phyloP scores from a whole-genome alignment of 2,797 vertebrate species.

The Notoglanidium macrostoma region DNA sequence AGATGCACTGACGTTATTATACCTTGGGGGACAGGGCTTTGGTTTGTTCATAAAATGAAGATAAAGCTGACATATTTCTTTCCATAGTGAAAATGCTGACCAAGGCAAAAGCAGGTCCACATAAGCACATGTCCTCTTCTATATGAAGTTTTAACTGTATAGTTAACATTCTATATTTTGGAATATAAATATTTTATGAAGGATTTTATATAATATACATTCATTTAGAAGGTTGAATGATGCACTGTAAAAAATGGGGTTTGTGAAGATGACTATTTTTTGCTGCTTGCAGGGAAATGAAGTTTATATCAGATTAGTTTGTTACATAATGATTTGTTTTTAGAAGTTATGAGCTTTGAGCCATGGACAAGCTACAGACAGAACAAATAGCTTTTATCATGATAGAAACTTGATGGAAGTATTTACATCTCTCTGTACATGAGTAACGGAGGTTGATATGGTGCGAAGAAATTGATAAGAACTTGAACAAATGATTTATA shows the following conservation, averaged over 20 bases:
- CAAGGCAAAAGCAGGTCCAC: neutral
- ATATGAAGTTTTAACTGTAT: conserved; percentile 10
- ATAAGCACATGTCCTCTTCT: conserved; percentile 14
- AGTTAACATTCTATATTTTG: conserved; percentile 27
- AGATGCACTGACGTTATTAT: conserved; percentile 12
- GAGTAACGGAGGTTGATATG: neutral
- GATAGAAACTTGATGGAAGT: neutral
- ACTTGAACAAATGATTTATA: neutral
- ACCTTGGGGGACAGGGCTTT: neutral
- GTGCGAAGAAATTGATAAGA: neutral
- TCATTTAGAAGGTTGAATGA: conserved; percentile 10
- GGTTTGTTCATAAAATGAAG: neutral
- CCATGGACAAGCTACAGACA: neutral
- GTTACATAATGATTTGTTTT: neutral
- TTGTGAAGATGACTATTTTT: neutral
- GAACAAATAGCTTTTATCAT: neutral
- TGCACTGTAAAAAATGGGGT: neutral
- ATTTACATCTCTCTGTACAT: neutral
- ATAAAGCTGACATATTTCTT: neutral
- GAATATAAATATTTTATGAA: conserved; percentile 43
- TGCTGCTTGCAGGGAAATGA: conserved; percentile 22
- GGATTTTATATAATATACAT: conserved; percentile 40
- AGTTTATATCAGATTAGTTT: neutral
- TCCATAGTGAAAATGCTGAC: neutral
- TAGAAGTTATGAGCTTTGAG: neutral